Conservation (phyloP, 2,113 vertebrate species). For the Eptatretus burgeri region DNA sequence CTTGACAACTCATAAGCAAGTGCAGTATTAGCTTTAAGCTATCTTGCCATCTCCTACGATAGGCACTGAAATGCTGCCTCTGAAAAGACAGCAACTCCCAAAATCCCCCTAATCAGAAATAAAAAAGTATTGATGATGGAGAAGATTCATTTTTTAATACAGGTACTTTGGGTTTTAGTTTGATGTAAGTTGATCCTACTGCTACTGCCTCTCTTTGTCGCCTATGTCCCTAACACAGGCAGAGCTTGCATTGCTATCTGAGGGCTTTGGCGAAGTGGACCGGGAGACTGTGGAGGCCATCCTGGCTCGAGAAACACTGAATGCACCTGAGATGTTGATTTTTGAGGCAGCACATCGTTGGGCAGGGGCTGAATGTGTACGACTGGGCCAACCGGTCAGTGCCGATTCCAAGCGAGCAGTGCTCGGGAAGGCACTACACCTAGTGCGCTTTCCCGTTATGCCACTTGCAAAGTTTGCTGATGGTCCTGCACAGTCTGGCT, state of each 20-base stretch:
- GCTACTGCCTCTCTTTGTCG: too few relatives aligned
- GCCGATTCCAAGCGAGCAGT: constrained; percentile 37
- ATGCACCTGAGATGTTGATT: constrained; percentile 58
- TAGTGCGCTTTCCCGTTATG: constrained; percentile 66
- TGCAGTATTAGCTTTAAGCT: too few relatives aligned
- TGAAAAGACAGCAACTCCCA: too few relatives aligned
- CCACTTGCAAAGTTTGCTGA: constrained; percentile 76
- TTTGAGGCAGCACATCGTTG: constrained; percentile 57
- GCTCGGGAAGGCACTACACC: constrained; percentile 46
- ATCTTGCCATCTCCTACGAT: too few relatives aligned
- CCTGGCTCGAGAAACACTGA: constrained; percentile 51
- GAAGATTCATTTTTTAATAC: too few relatives aligned
- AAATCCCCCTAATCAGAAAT: too few relatives aligned
- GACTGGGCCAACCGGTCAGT: constrained; percentile 28
- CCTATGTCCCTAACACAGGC: constrained; percentile 19
- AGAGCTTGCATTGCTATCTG: constrained; percentile 53
- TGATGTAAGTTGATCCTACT: too few relatives aligned
- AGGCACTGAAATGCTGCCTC: too few relatives aligned
- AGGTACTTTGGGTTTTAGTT: too few relatives aligned
- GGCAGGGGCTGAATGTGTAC: constrained; percentile 56
- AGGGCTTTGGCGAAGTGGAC: constrained; percentile 78
- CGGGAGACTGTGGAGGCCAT: constrained; percentile 58
- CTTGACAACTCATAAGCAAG: too few relatives aligned
- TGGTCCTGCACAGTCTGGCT: constrained; percentile 52
- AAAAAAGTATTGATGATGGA: too few relatives aligned